phyloP scores from a whole-genome alignment of 2,888 invertebrate species.

The Onthophagus sagittarius region DNA sequence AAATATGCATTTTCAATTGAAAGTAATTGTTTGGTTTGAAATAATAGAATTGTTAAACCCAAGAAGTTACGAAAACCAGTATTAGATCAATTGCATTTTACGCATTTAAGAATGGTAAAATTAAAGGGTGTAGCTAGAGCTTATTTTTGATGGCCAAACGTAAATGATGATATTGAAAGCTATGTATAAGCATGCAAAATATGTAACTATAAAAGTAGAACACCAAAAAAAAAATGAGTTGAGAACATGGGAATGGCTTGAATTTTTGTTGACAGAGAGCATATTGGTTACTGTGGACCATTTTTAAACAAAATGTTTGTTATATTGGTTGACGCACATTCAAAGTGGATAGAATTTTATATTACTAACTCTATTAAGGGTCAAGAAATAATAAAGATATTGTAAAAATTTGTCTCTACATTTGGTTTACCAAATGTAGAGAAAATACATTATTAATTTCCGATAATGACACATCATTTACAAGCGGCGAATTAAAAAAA shows the following conservation, averaged over 20 bases:
- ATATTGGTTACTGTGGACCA: slow-evolving; percentile 10
- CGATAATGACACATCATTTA: not conserved
- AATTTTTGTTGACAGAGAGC: not conserved
- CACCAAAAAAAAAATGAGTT: not conserved
- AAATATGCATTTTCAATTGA: not conserved
- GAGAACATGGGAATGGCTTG: slow-evolving; percentile 8
- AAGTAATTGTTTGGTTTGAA: slow-evolving; percentile 2
- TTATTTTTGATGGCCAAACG: no score
- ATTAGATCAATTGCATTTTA: slow-evolving; percentile 2
- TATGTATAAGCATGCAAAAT: not conserved
- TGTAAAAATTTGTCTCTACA: no score
- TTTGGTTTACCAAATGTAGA: no score
- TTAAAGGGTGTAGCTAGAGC: no score
- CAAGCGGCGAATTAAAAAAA: not conserved
- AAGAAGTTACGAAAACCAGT: not conserved
- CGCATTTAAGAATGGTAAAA: not conserved
- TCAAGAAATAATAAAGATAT: no score
- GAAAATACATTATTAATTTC: no score
- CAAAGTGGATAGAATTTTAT: slow-evolving; percentile 10
- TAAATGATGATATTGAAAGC: not conserved
- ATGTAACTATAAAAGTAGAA: not conserved
- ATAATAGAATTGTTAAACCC: slow-evolving; percentile 2
- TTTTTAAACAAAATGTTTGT: slow-evolving; percentile 12
- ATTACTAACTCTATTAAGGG: no score
- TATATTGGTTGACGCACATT: slow-evolving; percentile 7